Conservation (phyloP, 2,888 invertebrate species). For the Carabus problematicus region DNA sequence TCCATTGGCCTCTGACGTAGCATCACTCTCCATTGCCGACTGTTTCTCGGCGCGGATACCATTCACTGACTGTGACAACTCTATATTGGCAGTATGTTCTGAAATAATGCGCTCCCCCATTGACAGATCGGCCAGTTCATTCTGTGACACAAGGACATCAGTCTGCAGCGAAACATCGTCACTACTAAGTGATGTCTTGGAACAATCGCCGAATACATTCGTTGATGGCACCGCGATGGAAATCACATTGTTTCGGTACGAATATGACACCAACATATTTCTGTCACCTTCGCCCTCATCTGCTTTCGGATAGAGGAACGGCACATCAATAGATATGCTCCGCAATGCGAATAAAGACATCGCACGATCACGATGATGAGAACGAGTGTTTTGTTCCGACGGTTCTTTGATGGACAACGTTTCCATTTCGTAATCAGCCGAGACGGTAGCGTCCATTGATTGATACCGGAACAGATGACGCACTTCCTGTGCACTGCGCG, state of each 20-base stretch:
- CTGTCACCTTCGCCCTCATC: too few relatives aligned
- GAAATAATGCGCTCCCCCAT: background rate
- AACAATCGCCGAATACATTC: constrained; percentile 9
- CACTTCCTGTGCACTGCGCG: background rate
- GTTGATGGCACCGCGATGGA: background rate
- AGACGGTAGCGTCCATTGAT: constrained; percentile 3
- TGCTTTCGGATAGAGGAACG: background rate
- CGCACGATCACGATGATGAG: too few relatives aligned
- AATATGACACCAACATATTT: too few relatives aligned
- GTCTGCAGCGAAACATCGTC: constrained; percentile 6
- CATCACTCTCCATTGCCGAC: too few relatives aligned
- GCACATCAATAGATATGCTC: constrained; percentile 15
- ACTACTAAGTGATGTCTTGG: constrained; percentile 10
- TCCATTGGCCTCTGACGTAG: too few relatives aligned
- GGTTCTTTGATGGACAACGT: background rate
- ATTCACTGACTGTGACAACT: too few relatives aligned
- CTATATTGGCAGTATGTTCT: too few relatives aligned
- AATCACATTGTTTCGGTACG: too few relatives aligned
- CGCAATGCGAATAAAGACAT: background rate
- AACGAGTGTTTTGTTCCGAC: background rate
- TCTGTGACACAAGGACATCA: constrained; percentile 6
- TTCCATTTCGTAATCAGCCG: constrained; percentile 1
- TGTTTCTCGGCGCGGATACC: too few relatives aligned
- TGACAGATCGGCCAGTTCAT: constrained; percentile 10
- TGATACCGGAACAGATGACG: constrained; percentile 10